Conservation (phyloP, 2,797 vertebrate species). For the Paedocypris micromegethes region DNA sequence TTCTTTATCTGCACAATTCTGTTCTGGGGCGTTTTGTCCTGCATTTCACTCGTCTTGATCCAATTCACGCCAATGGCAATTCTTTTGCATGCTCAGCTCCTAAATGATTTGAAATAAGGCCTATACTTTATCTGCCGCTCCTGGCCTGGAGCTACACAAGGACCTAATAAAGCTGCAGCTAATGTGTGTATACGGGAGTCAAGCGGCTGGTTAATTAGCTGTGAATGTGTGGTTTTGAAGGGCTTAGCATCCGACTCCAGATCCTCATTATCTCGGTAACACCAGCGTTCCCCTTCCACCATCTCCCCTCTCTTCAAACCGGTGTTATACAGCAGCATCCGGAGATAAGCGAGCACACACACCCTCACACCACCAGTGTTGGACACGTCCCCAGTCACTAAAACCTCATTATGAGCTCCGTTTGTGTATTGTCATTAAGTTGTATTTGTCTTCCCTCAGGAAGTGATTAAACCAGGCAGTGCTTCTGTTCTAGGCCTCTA, state of each 20-base stretch:
- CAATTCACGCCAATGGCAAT: conserved; percentile 9
- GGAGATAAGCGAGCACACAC: conserved; percentile 40
- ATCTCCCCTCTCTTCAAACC: conserved; percentile 25
- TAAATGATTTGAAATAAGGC: conserved; percentile 25
- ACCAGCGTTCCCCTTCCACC: conserved; percentile 29
- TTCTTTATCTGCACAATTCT: conserved; percentile 25
- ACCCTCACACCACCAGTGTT: conserved; percentile 20
- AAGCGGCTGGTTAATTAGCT: conserved; percentile 43
- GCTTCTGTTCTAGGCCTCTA: conserved; percentile 14
- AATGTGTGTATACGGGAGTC: conserved; percentile 43
- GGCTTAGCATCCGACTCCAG: conserved; percentile 40
- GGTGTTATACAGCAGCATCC: conserved; percentile 31
- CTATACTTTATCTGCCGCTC: conserved; percentile 41
- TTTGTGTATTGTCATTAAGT: conserved; percentile 19
- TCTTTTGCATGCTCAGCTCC: conserved; percentile 5
- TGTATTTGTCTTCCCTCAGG: conserved; percentile 14
- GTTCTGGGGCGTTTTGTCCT: conserved; percentile 31
- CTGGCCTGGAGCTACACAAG: conserved; percentile 32
- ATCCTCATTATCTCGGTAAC: conserved; percentile 44
- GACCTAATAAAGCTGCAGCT: conserved; percentile 35
- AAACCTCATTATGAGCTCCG: conserved; percentile 38
- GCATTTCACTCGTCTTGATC: conserved; percentile 13
- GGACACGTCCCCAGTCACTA: conserved; percentile 26
- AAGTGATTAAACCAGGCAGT: conserved; percentile 13
- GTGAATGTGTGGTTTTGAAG: conserved; percentile 46